Percentiles rank a stretch among this genome's conserved stretches.
Conservation (phyloP, 2,113 vertebrate genomes). For the Cyprinodon tularosa region DNA sequence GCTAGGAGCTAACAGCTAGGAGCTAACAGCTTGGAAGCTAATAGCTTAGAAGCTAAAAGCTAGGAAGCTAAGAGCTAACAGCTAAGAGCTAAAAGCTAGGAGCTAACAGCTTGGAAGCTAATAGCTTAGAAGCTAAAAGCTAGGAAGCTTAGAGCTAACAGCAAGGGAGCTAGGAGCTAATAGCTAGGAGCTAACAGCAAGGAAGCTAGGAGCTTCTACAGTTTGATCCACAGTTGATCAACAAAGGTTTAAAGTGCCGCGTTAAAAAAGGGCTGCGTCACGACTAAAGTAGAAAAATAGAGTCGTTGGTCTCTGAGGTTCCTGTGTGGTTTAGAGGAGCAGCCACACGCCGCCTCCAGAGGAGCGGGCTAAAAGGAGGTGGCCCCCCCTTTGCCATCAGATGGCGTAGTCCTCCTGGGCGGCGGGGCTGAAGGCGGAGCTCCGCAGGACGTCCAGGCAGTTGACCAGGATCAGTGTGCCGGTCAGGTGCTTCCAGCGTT, state of each 20-base stretch:
- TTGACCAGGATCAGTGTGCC: slow-evolving; percentile 96
- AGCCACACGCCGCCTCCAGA: slow-evolving; percentile 7
- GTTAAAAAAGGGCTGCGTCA: slow-evolving; percentile 62
- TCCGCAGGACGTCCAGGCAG: slow-evolving; percentile 89
- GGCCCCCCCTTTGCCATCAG: slow-evolving; percentile 52
- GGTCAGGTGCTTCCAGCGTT: slow-evolving; percentile 96
- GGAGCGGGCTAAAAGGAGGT: not conserved
- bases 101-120: no score
- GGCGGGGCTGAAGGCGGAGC: slow-evolving; percentile 88
- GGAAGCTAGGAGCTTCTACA: slow-evolving; percentile 39
- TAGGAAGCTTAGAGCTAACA: slow-evolving; percentile 3
- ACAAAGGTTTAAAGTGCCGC: slow-evolving; percentile 55
- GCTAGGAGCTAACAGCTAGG: no score
- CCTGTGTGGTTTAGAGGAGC: slow-evolving; percentile 34
- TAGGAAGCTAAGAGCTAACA: no score
- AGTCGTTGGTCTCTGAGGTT: slow-evolving; percentile 45
- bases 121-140: not conserved
- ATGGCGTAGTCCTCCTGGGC: slow-evolving; percentile 89
- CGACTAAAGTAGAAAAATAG: slow-evolving; percentile 74
- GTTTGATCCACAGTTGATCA: slow-evolving; percentile 54
- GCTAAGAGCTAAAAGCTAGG: no score
- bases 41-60: no score
- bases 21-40: no score
- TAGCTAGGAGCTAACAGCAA: not conserved
- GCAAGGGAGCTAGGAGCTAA: slow-evolving; percentile 30